Evolutionary conservation across 2,888 invertebrate genomes (phyloP).

Genomic region (Latheticus oryzae): DNA sequence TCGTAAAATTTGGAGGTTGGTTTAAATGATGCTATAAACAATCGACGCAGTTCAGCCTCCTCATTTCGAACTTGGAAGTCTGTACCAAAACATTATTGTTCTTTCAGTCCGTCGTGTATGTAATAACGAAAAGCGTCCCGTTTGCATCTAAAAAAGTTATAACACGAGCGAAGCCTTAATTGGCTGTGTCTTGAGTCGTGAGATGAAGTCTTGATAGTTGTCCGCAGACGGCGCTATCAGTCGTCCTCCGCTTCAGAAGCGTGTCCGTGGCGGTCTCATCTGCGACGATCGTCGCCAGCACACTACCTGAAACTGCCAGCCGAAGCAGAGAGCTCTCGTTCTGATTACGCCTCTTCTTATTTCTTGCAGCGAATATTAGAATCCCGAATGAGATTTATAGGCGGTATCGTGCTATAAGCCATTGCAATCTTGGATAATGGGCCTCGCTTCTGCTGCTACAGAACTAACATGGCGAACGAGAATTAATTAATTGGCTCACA

Average conservation of each 20-base stretch:
- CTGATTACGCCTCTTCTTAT: slow-evolving; percentile 45
- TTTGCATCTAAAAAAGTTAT: slow-evolving; percentile 36
- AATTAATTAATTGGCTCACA: slow-evolving; percentile 68
- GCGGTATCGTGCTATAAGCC: slow-evolving; percentile 65
- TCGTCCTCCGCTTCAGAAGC: slow-evolving; percentile 37
- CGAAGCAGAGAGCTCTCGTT: slow-evolving; percentile 26
- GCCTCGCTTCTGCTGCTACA: slow-evolving; percentile 57
- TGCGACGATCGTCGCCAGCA: slow-evolving; percentile 32
- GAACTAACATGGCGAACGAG: slow-evolving; percentile 63
- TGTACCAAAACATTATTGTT: no score
- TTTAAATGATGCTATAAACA: no score
- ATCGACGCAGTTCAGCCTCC: no score
- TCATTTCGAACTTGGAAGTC: no score
- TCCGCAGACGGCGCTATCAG: slow-evolving; percentile 37
- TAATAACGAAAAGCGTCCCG: no score
- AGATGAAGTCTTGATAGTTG: slow-evolving; percentile 42
- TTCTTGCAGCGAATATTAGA: slow-evolving; percentile 61
- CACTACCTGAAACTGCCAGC: slow-evolving; percentile 34
- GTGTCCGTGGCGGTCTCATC: slow-evolving; percentile 43
- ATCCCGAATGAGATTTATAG: slow-evolving; percentile 65
- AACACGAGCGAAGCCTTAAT: slow-evolving; percentile 36
- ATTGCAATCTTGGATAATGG: slow-evolving; percentile 66
- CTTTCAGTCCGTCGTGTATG: no score
- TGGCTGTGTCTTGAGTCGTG: slow-evolving; percentile 38
- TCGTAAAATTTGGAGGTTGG: no score